A percentile compares a stretch with the other conserved stretches of the same genome.
Evolutionary conservation across 2,113 vertebrate species (phyloP).

Genomic region (Spheniscus mendiculus): DNA sequence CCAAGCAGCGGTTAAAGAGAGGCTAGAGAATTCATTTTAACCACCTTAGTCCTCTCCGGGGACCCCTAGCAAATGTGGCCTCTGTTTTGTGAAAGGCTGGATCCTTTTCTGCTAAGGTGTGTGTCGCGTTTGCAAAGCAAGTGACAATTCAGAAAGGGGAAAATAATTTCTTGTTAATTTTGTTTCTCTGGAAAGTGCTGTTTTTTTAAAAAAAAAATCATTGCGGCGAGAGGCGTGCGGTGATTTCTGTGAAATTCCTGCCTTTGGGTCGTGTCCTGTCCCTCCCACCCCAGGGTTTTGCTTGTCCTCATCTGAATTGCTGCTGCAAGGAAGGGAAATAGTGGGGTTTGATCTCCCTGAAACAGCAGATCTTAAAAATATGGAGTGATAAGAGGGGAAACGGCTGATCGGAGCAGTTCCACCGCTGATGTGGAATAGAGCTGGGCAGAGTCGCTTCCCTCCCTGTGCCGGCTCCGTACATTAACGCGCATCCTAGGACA

Average conservation of each 20-base stretch:
- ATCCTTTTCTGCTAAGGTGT: background rate
- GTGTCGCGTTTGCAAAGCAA: background rate
- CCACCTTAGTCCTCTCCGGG: background rate
- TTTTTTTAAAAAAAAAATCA: accelerated
- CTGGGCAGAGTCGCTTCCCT: background rate
- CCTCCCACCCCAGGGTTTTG: background rate
- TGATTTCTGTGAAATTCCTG: background rate
- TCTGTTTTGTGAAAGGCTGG: background rate
- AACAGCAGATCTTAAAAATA: background rate
- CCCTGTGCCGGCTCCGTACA: background rate
- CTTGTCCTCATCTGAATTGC: background rate
- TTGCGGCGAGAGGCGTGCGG: accelerated
- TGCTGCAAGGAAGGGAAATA: background rate
- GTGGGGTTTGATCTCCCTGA: background rate
- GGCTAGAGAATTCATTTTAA: background rate
- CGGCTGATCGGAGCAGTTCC: background rate
- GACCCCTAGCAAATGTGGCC: accelerated
- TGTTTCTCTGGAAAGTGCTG: background rate
- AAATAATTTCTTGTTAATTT: accelerated
- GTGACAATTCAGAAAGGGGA: accelerated
- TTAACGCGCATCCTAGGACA: background rate
- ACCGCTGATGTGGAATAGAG: background rate
- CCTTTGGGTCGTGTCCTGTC: background rate
- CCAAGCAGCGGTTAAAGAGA: background rate
- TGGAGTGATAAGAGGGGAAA: accelerated